These are phyloP conservation scores for Thysanoteuthis rhombus DNA, from an alignment of 2,888 invertebrate genomes.

Conservation along the genomic window DNA sequence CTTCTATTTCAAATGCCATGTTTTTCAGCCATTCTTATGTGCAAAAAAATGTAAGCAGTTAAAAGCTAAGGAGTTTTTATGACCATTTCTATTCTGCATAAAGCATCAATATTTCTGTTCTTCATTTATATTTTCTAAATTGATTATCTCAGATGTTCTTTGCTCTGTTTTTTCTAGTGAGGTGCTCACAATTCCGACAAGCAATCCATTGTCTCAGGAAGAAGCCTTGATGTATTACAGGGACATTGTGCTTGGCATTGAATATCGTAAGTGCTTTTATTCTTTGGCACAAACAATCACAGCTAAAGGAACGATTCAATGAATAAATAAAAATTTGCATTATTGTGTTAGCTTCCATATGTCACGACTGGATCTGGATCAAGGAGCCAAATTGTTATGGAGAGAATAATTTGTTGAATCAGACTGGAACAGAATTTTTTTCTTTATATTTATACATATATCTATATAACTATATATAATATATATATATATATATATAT, in stretches of 20 bases:
- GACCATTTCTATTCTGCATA: background rate
- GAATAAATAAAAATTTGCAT: too few species aligned
- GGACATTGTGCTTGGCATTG: constrained; percentile 89
- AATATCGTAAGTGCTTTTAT: constrained; percentile 83
- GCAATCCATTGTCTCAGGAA: constrained; percentile 83
- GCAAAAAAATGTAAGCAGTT: background rate
- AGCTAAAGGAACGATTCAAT: background rate
- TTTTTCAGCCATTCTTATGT: background rate
- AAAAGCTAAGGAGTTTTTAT: too few species aligned
- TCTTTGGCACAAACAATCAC: background rate
- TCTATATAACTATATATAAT: too few species aligned
- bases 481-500: too few species aligned
- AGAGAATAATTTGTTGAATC: background rate
- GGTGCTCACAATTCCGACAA: constrained; percentile 89
- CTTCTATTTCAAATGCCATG: background rate
- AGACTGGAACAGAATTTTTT: too few species aligned
- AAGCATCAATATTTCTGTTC: background rate
- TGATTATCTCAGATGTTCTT: background rate
- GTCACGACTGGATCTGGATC: background rate
- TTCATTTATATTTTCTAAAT: background rate
- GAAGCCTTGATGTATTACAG: constrained; percentile 89
- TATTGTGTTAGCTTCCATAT: background rate
- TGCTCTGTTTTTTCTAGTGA: constrained; percentile 54
- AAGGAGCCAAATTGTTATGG: background rate
- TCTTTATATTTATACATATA: too few species aligned